Base-by-base conservation (phyloP, 2,797 vertebrate genomes). In the Labroides dimidiatus region DNA sequence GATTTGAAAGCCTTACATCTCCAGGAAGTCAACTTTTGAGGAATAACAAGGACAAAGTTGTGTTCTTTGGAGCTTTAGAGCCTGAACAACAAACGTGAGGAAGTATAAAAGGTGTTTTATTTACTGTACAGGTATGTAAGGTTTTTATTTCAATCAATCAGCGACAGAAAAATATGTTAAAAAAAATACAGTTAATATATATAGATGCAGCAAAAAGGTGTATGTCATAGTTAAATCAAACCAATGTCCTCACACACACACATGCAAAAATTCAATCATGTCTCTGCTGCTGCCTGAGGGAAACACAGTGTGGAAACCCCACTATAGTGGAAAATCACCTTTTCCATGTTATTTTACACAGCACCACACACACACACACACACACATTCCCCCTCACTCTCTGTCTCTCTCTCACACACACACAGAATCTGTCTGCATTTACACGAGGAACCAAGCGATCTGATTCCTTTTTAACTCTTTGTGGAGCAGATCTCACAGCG, bases 311-410 rank as follows among this genome's bases (percentile, higher is more conserved):
- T 87, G 78, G 82, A 87, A 85, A 68, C 80, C 80, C 80, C 74
- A 79, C 82, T 79, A 78, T 72, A 61, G 72, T 92, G 88, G 87
- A 91, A 92, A 91, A 92, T 92, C 90, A 82, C 82, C 78, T 88
- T 91, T 88, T 89, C 82, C 87, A 77, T 88, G 85, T 91, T 67
- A 89, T 88, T 90, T 85, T 87, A 82, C 86, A 87, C 86, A 88
- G 77, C 51, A 64, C 68, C 64, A 48, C 23, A 42, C 59, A 64
- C 8, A 33, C 30, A 33, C 30, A 33, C 30, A 33, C 8, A 33
- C 8, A 33, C 8, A 33, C 30, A 33, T 7, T 43, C 58, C 55
- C 56, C 27, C 77, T 58, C 69, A 67, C 74, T 57, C 45, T 43
- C 63, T 64, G 60, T 56, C 44, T 49, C 57, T 20, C 51, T 50